A percentile compares a stretch with the other conserved stretches of the same genome.
These are phyloP conservation scores for Malacoctenus gilli DNA, from an alignment of 2,797 vertebrate genomes.

Conservation along the genomic window DNA sequence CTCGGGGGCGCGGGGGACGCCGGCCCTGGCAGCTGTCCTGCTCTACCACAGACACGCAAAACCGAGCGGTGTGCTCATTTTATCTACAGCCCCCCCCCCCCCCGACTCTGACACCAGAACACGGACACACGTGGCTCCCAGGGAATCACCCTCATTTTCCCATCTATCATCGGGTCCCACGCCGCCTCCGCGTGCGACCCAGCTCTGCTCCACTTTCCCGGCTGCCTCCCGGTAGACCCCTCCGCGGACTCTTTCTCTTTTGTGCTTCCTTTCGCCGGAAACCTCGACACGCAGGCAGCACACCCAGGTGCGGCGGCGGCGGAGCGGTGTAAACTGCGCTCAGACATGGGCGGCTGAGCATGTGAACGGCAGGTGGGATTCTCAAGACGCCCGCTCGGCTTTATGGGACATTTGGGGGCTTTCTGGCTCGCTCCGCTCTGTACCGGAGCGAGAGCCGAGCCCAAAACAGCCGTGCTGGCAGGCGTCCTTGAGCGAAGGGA, in stretches of 20 bases:
- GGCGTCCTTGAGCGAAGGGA: too few species aligned
- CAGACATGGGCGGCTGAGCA: constrained; percentile 48
- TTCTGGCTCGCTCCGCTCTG: too few species aligned
- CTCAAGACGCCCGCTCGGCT: constrained; percentile 40
- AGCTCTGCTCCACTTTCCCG: constrained; percentile 61
- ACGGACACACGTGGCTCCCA: constrained; percentile 30
- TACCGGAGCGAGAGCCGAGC: too few species aligned
- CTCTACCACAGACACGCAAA: constrained; percentile 17
- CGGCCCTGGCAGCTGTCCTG: constrained; percentile 33
- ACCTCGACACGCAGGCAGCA: constrained; percentile 27
- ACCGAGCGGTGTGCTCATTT: constrained; percentile 22
- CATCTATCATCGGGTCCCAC: constrained; percentile 58
- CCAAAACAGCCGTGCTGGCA: too few species aligned
- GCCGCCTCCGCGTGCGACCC: constrained; percentile 24
- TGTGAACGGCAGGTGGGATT: constrained; percentile 50
- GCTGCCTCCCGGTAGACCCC: constrained; percentile 42
- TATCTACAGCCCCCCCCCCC: constrained; percentile 7
- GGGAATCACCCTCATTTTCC: constrained; percentile 62
- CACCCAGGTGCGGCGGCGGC: constrained; percentile 17
- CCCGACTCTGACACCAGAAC: constrained; percentile 16
- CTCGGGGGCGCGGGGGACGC: constrained; percentile 28
- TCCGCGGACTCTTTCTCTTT: constrained; percentile 17
- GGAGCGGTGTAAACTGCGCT: constrained; percentile 40
- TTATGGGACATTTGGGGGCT: constrained; percentile 49
- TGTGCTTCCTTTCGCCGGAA: constrained; percentile 18